Percentiles rank a stretch among this genome's conserved stretches.
Evolutionary conservation across 2,113 vertebrate genomes (phyloP).

Genomic region (Calidris pygmaea): DNA sequence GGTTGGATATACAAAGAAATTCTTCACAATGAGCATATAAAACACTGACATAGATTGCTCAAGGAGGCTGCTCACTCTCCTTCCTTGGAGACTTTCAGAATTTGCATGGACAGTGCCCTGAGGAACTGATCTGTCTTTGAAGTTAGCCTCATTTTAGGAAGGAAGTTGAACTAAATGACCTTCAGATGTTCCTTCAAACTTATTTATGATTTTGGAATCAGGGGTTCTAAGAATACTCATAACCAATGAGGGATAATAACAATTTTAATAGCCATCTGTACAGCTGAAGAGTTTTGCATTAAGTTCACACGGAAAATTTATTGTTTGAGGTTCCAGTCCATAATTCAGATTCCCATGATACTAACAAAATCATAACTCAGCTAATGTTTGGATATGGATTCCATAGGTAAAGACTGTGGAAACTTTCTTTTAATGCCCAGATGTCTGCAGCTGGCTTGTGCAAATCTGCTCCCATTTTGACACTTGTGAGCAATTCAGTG

Average conservation of each 20-base stretch:
- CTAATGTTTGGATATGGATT: not conserved
- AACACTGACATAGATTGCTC: not conserved
- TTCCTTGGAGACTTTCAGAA: not conserved
- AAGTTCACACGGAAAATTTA: not conserved
- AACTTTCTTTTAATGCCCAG: not conserved
- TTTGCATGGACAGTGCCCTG: not conserved
- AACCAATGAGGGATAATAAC: not conserved
- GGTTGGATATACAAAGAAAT: not conserved
- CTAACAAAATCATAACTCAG: not conserved
- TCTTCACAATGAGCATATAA: not conserved
- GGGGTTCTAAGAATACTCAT: not conserved
- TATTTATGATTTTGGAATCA: not conserved
- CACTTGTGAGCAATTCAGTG: not conserved
- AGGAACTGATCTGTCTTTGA: not conserved
- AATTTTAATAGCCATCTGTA: not conserved
- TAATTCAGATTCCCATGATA: not conserved
- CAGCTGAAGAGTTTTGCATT: not conserved
- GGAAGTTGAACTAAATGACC: not conserved
- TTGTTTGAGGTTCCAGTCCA: not conserved
- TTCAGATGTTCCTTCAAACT: not conserved
- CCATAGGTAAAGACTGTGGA: not conserved
- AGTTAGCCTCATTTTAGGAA: not conserved
- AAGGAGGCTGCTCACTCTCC: not conserved
- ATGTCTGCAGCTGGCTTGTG: not conserved
- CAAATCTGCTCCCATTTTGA: not conserved